A percentile compares a stretch with the other conserved stretches of the same genome.
Conservation (phyloP, 1,140 invertebrate species). For the Musca domestica region DNA sequence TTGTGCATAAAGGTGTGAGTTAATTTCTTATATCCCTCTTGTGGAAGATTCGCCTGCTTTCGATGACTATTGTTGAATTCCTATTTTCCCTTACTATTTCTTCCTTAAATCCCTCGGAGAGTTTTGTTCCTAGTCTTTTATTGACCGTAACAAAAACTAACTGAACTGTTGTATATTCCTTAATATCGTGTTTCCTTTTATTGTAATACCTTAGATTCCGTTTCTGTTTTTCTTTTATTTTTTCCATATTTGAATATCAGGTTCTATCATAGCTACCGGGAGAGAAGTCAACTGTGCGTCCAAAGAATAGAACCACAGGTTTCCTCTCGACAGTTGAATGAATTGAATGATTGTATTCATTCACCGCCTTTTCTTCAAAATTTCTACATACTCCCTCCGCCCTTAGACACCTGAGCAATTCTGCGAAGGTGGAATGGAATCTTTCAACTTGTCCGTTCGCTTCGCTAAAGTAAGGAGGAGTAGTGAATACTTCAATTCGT, state of each 20-base stretch:
- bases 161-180: background rate
- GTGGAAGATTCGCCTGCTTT: no score
- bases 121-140: no score
- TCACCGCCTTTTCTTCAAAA: background rate
- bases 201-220: background rate
- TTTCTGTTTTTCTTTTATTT: conserved; percentile 10
- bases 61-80: background rate
- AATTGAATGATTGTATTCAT: background rate
- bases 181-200: background rate
- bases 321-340: no score
- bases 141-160: background rate
- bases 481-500: conserved; percentile 7
- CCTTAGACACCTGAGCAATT: conserved; percentile 4
- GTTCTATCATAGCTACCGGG: conserved; percentile 39
- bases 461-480: no score
- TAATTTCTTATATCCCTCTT: no score
- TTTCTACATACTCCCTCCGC: background rate
- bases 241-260: background rate
- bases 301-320: no score
- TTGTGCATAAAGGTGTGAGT: no score
- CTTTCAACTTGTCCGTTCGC: no score
- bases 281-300: no score
- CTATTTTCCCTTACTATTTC: background rate
- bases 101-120: no score
- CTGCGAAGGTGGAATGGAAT: conserved; percentile 17